Evolutionary conservation across 2,797 vertebrate genomes (phyloP), one percentile per base, ranked within the genome.

Genomic region (Sebastes flavidus): DNA sequence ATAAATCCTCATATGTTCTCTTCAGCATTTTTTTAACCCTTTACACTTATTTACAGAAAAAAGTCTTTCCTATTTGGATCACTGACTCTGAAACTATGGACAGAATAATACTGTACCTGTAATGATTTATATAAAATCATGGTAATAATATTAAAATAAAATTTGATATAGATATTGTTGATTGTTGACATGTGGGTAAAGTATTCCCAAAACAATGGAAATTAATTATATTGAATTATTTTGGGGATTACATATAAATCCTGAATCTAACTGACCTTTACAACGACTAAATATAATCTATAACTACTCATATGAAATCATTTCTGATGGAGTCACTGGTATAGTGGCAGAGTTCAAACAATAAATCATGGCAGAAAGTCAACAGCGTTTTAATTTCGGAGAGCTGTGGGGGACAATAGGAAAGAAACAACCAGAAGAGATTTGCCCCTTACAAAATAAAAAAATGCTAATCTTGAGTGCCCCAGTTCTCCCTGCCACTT

Each of bases 401-500:
- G n/a, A 27, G 54, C 29, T 65, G 25, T 10, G 16, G 25, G 34
- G 3, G 8, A 62, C 22, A 78, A 42, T 32, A 8, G 22, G 8
- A 52, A 7, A 67, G 36, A 77, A 60, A 34, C 12, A 59, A 65
- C 42, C 24, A 75, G 49, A 72, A 24, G 14, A 73, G n/a, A 69
- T 49, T 52, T 42, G 10, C 7, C 27, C 10, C 25, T 76, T 75
- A 36, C 16, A 72, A 75, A 79, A 84, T 74, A 52, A 83, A 79
- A 56, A 56, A 71, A 62, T 30, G 52, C 29, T 83, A 72, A 85
- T 88, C 76, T 68, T 27, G 1, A 25, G 66, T 59, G 59, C 6
- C 68, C 65, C 69, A 65, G 29, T 72, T 84, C 68, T 56, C 36
- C 9, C 22, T 70, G 65, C 24, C 22, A 30, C 65, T 30, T 84